A percentile compares a stretch with the other conserved stretches of the same genome.
Conservation (phyloP, 2,888 invertebrate species). For the Spisula subtruncata region DNA sequence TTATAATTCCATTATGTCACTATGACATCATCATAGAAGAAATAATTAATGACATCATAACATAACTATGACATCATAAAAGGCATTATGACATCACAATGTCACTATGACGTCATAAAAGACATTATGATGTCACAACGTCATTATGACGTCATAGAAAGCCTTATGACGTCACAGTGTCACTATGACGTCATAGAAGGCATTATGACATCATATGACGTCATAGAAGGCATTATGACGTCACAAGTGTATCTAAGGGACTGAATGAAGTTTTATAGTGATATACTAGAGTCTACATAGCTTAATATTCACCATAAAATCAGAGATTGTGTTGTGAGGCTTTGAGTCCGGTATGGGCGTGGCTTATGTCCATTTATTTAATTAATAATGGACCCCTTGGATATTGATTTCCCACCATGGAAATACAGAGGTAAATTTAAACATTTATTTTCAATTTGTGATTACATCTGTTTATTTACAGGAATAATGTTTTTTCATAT, state of each 20-base stretch:
- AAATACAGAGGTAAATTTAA: slow-evolving; percentile 55
- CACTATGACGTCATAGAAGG: slow-evolving; percentile 36
- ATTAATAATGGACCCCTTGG: slow-evolving; percentile 6
- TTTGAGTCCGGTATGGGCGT: neutral
- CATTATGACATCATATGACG: neutral
- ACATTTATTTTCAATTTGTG: neutral
- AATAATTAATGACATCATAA: slow-evolving; percentile 41
- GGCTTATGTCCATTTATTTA: neutral
- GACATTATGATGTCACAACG: slow-evolving; percentile 48
- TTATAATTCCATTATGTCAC: slow-evolving; percentile 33
- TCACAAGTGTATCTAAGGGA: neutral
- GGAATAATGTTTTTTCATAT: too few relatives aligned
- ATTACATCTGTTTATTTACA: too few relatives aligned
- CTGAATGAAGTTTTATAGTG: neutral
- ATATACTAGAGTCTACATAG: neutral
- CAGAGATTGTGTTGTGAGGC: neutral
- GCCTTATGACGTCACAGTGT: slow-evolving; percentile 41
- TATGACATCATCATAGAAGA: slow-evolving; percentile 16
- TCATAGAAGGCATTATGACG: neutral
- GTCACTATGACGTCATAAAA: slow-evolving; percentile 36
- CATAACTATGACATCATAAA: slow-evolving; percentile 19
- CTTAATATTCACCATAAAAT: neutral
- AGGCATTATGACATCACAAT: slow-evolving; percentile 31
- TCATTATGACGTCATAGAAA: slow-evolving; percentile 3
- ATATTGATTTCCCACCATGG: slow-evolving; percentile 53